Conservation (phyloP, 2,113 vertebrate species). For the Passer montanus region DNA sequence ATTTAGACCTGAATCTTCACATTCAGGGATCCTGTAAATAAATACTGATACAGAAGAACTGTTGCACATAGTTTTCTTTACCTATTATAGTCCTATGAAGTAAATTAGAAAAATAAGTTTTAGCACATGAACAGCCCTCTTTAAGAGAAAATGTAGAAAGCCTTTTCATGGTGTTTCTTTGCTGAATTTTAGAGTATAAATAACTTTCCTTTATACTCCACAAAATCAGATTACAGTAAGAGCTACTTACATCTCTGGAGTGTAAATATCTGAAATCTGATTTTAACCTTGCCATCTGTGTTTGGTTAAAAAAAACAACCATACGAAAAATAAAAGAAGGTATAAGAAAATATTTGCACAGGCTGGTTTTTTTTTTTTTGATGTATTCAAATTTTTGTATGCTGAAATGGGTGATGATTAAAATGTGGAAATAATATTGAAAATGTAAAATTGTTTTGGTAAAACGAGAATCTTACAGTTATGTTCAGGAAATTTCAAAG, state of each 20-base stretch:
- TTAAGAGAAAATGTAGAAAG: conserved; percentile 18
- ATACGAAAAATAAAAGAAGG: neutral
- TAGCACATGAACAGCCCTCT: neutral
- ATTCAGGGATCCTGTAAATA: neutral
- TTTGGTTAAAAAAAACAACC: neutral
- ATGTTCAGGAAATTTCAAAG: neutral
- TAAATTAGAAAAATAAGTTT: conserved; percentile 28
- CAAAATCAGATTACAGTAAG: conserved; percentile 19
- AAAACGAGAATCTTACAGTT: neutral
- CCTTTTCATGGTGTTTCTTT: conserved; percentile 26
- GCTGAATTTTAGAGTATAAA: conserved; percentile 28
- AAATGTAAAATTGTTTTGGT: neutral
- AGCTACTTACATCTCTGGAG: neutral
- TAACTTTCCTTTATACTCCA: conserved; percentile 11
- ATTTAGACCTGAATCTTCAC: neutral
- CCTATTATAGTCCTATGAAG: neutral
- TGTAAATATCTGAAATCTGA: neutral
- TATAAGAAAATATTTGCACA: neutral
- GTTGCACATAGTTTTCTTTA: neutral
- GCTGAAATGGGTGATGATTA: neutral
- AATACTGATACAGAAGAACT: neutral
- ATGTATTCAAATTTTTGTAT: neutral
- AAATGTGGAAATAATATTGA: neutral
- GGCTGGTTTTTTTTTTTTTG: neutral
- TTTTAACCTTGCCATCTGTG: neutral